phyloP scores from a whole-genome alignment of 2,888 invertebrate species.

The Platycheirus albimanus region DNA sequence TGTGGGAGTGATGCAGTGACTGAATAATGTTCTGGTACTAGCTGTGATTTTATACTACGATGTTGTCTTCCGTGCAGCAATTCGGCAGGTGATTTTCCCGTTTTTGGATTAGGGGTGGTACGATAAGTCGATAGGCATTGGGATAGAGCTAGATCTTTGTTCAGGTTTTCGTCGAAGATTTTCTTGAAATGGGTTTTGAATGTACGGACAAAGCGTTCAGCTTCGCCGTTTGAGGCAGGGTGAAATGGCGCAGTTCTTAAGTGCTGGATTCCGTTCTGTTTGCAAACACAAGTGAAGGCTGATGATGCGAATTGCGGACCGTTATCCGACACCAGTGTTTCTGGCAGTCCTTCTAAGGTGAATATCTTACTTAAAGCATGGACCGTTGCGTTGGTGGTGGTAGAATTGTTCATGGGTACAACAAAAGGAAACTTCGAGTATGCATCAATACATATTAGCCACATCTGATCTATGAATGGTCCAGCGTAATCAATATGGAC shows the following conservation, averaged over 20 bases:
- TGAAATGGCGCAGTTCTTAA: constrained; percentile 71
- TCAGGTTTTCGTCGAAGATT: background rate
- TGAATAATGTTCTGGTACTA: background rate
- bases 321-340: constrained; percentile 75
- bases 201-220: constrained; percentile 59
- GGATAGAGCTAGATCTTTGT: too few species aligned
- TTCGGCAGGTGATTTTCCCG: too few species aligned
- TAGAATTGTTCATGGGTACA: constrained; percentile 34
- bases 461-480: constrained; percentile 46
- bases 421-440: constrained; percentile 50
- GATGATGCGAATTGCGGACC: constrained; percentile 70
- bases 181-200: constrained; percentile 11
- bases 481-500: constrained; percentile 43
- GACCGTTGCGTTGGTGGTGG: constrained; percentile 14
- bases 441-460: constrained; percentile 53
- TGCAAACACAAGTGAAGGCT: constrained; percentile 73
- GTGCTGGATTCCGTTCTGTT: constrained; percentile 74
- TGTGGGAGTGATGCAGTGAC: background rate
- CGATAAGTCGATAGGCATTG: too few species aligned
- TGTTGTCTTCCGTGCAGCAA: constrained; percentile 1
- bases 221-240: constrained; percentile 71
- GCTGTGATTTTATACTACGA: constrained; percentile 8
- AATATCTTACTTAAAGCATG: constrained; percentile 19
- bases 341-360: constrained; percentile 51
- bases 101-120: too few species aligned